Evolutionary conservation across 2,888 invertebrate genomes (phyloP).

Genomic region (Acholoe squamosa): DNA sequence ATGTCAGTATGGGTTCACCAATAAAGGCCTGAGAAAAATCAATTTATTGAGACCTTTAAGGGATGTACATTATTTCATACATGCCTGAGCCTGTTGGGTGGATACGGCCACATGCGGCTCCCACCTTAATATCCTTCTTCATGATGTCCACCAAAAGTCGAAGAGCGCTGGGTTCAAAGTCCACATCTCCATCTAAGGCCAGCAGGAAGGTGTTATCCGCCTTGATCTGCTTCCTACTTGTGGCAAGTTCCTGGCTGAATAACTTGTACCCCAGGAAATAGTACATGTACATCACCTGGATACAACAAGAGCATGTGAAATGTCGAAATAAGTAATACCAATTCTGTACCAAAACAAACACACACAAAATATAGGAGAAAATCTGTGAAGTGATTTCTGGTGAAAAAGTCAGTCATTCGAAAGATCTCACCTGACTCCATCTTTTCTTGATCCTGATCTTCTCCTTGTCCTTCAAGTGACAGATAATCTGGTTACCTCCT

Average conservation of each 20-base stretch:
- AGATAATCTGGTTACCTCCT: constrained; percentile 98
- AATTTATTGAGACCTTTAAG: too few relatives aligned
- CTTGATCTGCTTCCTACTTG: not conserved
- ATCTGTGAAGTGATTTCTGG: too few relatives aligned
- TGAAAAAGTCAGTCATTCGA: too few relatives aligned
- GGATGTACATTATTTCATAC: too few relatives aligned
- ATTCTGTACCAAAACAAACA: too few relatives aligned
- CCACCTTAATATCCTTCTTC: constrained; percentile 98
- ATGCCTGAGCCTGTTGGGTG: constrained; percentile 96
- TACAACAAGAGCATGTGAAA: not conserved
- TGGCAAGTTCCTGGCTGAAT: not conserved
- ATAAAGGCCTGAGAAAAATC: too few relatives aligned
- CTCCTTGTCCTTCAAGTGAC: constrained; percentile 98
- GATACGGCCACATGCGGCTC: constrained; percentile 98
- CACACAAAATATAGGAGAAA: too few relatives aligned
- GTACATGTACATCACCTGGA: constrained; percentile 99
- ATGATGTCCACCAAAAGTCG: constrained; percentile 96
- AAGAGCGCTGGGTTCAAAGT: constrained; percentile 97
- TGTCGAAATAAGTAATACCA: too few relatives aligned
- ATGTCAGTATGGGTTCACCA: too few relatives aligned
- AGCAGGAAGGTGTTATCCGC: constrained; percentile 97
- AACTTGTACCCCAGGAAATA: constrained; percentile 97
- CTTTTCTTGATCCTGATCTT: constrained; percentile 98
- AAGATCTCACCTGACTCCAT: constrained; percentile 91
- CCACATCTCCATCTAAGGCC: constrained; percentile 98